Evolutionary conservation across 2,113 vertebrate species (phyloP), one percentile per base, ranked within the genome.

Genomic region (Noctilio leporinus): DNA sequence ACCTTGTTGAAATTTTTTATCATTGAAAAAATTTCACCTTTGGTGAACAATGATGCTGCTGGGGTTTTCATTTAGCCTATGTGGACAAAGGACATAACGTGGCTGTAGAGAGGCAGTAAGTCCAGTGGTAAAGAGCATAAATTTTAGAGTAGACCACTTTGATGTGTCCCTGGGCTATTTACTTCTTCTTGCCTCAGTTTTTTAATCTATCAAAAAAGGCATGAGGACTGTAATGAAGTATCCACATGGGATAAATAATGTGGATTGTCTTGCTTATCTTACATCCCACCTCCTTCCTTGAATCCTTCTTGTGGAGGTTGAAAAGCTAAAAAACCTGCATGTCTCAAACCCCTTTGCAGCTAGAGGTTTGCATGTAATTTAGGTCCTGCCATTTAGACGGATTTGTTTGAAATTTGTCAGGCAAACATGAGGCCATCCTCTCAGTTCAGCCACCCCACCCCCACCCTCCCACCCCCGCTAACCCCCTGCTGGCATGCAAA

Each of bases 381-480:
- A 40, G 19, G 43, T 64, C 53, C 62, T 73, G 57, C 77, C 67
- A 93, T 76, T 91, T 59, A 84, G 76, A 95, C 70, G 43, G 30
- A 43, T 85, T 88, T 94, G 40, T 95, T 75, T 86, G 93, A 94
- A 83, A 89, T 75, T 64, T 92, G 75, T 55, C 93, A 91, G 49
- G 55, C 62, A 92, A 77, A 78, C 40, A 10, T 28, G 3, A 86
- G 20, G 83, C 38, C 75, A 67, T 45, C 6, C 5, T 75, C 33
- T 28, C 26, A 33, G 88, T 65, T 93, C 86, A 16, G 6, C 30
- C 15, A 5, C n/a, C n/a, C n/a, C n/a, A n/a, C 59, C 59, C 3
- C 53, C 26, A 30, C 59, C 59, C 28, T 67, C 40, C 20, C n/a
- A n/a, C n/a, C n/a, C n/a, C n/a, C n/a, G n/a, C n/a, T n/a, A n/a